These are phyloP conservation scores for Hydrophis major DNA, from an alignment of 2,797 vertebrate genomes.

Conservation along the genomic window DNA sequence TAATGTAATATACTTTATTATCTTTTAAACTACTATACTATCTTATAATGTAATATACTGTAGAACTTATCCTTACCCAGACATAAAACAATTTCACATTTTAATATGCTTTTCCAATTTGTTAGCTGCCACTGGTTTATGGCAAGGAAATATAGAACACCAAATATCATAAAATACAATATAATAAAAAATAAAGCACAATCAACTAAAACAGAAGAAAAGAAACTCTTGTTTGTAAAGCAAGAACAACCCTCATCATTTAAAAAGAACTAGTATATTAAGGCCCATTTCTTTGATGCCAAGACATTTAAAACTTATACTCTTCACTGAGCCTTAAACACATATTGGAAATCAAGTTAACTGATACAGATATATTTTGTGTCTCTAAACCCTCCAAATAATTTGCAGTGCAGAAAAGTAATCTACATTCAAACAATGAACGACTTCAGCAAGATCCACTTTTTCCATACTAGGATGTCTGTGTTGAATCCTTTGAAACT, in stretches of 20 bases:
- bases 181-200: not conserved
- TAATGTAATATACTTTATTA: not conserved
- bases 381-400: not conserved
- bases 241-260: not conserved
- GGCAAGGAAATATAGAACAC: not conserved
- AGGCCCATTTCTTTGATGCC: not conserved
- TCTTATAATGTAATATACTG: not conserved
- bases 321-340: not conserved
- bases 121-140: not conserved
- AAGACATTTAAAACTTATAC: not conserved
- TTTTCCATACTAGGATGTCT: not conserved
- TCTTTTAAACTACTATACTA: not conserved
- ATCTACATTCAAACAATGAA: not conserved
- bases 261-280: not conserved
- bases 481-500: not conserved
- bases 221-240: not conserved
- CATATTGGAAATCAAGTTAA: not conserved
- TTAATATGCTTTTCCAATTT: not conserved
- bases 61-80: not conserved
- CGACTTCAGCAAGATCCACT: not conserved
- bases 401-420: not conserved
- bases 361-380: not conserved
- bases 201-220: not conserved
- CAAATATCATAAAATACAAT: not conserved
- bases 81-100: not conserved